Base-by-base conservation (phyloP, 2,113 vertebrate genomes). In the Spheniscus mendiculus region DNA sequence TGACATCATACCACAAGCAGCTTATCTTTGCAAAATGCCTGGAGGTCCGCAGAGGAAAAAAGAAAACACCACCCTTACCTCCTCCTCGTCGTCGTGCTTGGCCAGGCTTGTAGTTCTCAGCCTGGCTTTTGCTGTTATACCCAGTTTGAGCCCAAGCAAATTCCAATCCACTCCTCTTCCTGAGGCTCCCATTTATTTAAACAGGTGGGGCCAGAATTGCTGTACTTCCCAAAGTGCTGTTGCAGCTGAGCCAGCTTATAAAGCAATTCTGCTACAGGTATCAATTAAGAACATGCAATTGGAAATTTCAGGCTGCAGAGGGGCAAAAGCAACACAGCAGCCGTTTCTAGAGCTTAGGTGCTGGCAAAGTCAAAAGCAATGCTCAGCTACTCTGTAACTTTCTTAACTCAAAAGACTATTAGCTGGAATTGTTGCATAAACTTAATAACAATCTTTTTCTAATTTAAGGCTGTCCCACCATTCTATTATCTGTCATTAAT, bases 401-500 rank as follows among this genome's bases (percentile, higher is more conserved):
- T 83, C 85, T 70, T 74, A 89, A 67, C 23, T 76, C 42, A 82
- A 56, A 82, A 91, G 71, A 80, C 66, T 36, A 77, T 74, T 84
- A 66, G 44, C 62, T 93, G 53, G 67, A 91, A 87, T 83, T 63
- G 45, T 53, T 87, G 66, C 73, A 92, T 69, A 93, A 97, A 92
- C 38, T 44, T 74, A 88, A 63, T 29, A 90, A 62, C 42, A 88
- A 42, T 62, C 12, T 40, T 61, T 40, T 32, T 50, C 50, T 73
- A 27, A n/a, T 92, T 84, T 85, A 82, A 87, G 66, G 25, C 78
- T 81, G 42, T 92, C 80, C 76, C 74, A 88, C 36, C 21, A 47
- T 94, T 94, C 95, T 85, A 71, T 90, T 93, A 88, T 94, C 87
- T 96, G 63, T 91, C 93, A 95, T 96, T 96, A 92, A 94, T 96